Evolutionary conservation across 1,140 invertebrate species (phyloP).

Genomic region (Pseudomyrmex sp.): DNA sequence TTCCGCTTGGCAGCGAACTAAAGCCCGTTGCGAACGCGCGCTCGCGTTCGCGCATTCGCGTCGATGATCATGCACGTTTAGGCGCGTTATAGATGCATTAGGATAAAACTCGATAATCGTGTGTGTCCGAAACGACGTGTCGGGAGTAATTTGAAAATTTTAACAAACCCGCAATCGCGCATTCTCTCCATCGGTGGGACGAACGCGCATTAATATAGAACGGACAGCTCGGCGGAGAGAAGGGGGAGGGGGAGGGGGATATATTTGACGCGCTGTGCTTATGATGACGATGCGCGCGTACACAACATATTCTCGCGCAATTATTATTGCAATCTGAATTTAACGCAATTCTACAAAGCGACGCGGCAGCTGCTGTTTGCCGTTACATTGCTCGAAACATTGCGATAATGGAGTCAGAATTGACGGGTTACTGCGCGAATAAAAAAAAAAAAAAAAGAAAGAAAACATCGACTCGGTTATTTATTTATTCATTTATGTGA

Average conservation of each 20-base stretch:
- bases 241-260: too few relatives aligned
- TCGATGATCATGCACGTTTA: constrained; percentile 50
- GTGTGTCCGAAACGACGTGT: constrained; percentile 1
- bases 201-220: background rate
- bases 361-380: background rate
- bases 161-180: background rate
- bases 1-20: constrained; percentile 52
- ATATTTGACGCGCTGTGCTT: constrained; percentile 10
- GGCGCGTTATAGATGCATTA: constrained; percentile 50
- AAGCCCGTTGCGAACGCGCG: background rate
- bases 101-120: constrained; percentile 58
- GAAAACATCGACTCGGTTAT: too few relatives aligned
- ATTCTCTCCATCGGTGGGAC: background rate
- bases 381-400: background rate
- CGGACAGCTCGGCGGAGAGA: background rate
- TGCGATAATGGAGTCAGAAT: too few relatives aligned
- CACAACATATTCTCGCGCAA: background rate
- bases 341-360: constrained; percentile 15
- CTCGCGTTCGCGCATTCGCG: background rate
- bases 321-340: constrained; percentile 42
- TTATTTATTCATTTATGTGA: too few relatives aligned
- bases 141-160: constrained; percentile 30
- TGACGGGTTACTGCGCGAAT: too few relatives aligned
- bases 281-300: background rate
- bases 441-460: too few relatives aligned